Conservation (phyloP, 1,140 invertebrate species). For the Neodiprion fabricii region DNA sequence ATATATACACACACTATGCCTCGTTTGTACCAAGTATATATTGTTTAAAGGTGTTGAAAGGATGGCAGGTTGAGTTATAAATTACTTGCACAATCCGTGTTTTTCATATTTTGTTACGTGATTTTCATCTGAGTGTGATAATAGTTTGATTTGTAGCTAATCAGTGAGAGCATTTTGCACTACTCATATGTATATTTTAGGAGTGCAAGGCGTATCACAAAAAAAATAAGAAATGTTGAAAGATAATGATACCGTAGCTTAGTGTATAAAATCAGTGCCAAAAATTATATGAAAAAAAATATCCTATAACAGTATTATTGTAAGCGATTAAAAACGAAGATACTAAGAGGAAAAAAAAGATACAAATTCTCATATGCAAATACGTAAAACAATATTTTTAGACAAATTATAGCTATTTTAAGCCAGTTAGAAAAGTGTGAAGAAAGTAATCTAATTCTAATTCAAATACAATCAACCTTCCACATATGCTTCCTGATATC, state of each 20-base stretch:
- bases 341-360: neutral
- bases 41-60: neutral
- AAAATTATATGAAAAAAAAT: neutral
- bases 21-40: neutral
- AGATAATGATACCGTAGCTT: no score
- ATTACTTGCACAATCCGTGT: neutral
- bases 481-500: neutral
- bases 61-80: neutral
- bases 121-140: neutral
- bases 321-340: neutral
- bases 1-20: conserved; percentile 26
- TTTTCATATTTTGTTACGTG: no score
- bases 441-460: no score
- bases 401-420: neutral
- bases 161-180: neutral
- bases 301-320: neutral
- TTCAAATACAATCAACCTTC: no score
- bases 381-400: neutral
- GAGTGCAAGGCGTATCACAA: neutral
- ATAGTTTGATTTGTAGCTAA: neutral
- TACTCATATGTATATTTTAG: neutral
- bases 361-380: neutral
- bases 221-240: no score
- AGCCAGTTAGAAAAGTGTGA: no score
- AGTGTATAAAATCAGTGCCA: neutral